phyloP scores from a whole-genome alignment of 1,140 invertebrate species.

The Leptinotarsa texana region DNA sequence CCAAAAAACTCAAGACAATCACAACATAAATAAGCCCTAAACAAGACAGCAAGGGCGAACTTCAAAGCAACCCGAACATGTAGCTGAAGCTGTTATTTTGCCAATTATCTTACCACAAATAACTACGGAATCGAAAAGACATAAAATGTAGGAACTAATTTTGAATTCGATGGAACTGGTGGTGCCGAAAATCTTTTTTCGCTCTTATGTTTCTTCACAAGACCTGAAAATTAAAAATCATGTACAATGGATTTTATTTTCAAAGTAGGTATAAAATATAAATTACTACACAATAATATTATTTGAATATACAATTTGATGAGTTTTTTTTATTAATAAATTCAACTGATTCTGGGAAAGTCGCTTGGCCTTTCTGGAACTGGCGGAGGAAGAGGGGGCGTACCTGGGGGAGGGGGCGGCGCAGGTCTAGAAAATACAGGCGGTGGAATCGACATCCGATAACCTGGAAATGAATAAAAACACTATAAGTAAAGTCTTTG shows the following conservation, averaged over 20 bases:
- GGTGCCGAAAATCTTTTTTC: conserved; percentile 29
- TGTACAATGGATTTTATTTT: conserved; percentile 10
- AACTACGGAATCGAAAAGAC: conserved; percentile 35
- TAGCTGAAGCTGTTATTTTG: background rate
- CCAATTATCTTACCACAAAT: background rate
- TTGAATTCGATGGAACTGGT: background rate
- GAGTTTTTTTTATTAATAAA: background rate
- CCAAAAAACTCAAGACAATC: too few species aligned
- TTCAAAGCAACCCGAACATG: background rate
- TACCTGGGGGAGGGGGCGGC: conserved; percentile 41
- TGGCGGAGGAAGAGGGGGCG: conserved; percentile 12
- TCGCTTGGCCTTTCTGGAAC: conserved; percentile 21
- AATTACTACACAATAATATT: conserved; percentile 17
- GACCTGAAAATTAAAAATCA: conserved; percentile 25
- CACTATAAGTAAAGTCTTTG: background rate
- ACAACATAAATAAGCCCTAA: too few species aligned
- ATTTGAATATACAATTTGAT: conserved; percentile 10
- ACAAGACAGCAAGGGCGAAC: background rate
- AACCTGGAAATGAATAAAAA: conserved; percentile 29
- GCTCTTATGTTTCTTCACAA: conserved; percentile 27
- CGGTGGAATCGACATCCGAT: conserved; percentile 34
- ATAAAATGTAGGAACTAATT: conserved; percentile 34
- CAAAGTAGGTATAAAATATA: conserved; percentile 6
- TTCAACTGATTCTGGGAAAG: background rate
- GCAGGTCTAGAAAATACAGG: conserved; percentile 34